Evolutionary conservation across 2,797 vertebrate species (phyloP).

Genomic region (Anniella stebbinsi): DNA sequence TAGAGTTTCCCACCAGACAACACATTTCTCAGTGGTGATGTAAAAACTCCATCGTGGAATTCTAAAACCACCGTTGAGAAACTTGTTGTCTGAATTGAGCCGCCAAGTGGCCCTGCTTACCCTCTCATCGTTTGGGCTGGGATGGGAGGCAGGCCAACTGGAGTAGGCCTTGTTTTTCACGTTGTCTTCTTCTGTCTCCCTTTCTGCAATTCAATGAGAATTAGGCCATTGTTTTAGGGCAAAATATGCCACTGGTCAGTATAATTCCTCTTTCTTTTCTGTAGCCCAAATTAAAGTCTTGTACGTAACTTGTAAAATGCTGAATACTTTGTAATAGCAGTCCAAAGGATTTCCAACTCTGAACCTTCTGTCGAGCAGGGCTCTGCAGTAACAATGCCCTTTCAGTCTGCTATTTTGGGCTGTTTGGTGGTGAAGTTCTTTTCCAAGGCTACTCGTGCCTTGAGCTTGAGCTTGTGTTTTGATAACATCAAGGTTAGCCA

Average conservation of each 20-base stretch:
- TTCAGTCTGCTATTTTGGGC: neutral
- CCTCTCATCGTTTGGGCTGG: too few relatives aligned
- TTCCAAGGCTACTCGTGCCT: constrained; percentile 36
- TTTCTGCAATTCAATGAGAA: neutral
- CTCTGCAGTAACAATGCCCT: neutral
- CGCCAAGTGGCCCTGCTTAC: too few relatives aligned
- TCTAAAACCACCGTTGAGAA: too few relatives aligned
- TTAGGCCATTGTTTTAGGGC: neutral
- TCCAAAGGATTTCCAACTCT: neutral
- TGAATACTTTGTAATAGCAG: neutral
- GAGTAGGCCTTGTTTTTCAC: too few relatives aligned
- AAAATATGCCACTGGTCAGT: neutral
- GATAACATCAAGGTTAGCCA: constrained; percentile 16
- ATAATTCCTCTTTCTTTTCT: neutral
- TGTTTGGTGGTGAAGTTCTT: neutral
- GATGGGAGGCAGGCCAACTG: too few relatives aligned
- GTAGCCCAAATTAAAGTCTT: neutral
- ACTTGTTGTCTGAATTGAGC: too few relatives aligned
- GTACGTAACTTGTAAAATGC: neutral
- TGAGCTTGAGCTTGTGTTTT: constrained; percentile 29
- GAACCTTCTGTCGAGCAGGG: neutral
- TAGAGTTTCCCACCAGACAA: too few relatives aligned
- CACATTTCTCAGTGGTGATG: too few relatives aligned
- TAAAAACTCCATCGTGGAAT: too few relatives aligned
- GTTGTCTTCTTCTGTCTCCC: too few relatives aligned